These are phyloP conservation scores for Hystrix cristata DNA, from an alignment of 2,113 vertebrate genomes.

Conservation along the genomic window DNA sequence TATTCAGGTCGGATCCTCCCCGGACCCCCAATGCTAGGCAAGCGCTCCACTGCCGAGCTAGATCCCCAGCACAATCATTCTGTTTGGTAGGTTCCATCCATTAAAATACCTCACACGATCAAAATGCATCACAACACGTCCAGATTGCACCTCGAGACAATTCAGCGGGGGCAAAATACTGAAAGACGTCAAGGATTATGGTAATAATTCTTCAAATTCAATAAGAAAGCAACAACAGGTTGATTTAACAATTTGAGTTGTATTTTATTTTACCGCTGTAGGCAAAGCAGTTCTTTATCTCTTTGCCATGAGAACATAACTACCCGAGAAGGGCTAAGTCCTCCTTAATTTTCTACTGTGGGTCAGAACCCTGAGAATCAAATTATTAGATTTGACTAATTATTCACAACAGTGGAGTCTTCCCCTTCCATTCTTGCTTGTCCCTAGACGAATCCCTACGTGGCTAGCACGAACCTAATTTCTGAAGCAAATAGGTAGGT, in stretches of 20 bases:
- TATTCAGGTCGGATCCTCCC: not conserved
- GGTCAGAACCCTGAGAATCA: slow-evolving; percentile 40
- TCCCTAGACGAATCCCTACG: not conserved
- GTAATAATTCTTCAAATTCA: slow-evolving; percentile 52
- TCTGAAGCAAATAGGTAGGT: slow-evolving; percentile 63
- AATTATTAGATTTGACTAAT: slow-evolving; percentile 23
- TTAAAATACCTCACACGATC: slow-evolving; percentile 43
- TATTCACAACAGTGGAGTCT: not conserved
- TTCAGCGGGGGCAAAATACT: not conserved
- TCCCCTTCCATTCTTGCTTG: not conserved
- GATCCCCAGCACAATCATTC: not conserved
- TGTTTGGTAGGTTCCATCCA: slow-evolving; percentile 41
- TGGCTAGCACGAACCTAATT: slow-evolving; percentile 52
- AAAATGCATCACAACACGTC: slow-evolving; percentile 43
- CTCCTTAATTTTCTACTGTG: slow-evolving; percentile 26
- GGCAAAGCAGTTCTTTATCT: slow-evolving; percentile 71
- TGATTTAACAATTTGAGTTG: slow-evolving; percentile 50
- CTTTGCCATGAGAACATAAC: slow-evolving; percentile 5
- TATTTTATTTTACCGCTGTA: slow-evolving; percentile 49
- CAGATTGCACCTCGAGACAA: not conserved
- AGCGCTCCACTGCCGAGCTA: no score
- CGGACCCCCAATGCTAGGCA: not conserved
- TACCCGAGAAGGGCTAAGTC: not conserved
- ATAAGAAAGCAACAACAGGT: slow-evolving; percentile 50
- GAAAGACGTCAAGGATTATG: slow-evolving; percentile 51